A percentile compares a stretch with the other conserved stretches of the same genome.
Conservation (phyloP, 2,888 invertebrate species). For the Ceriagrion tenellum region DNA sequence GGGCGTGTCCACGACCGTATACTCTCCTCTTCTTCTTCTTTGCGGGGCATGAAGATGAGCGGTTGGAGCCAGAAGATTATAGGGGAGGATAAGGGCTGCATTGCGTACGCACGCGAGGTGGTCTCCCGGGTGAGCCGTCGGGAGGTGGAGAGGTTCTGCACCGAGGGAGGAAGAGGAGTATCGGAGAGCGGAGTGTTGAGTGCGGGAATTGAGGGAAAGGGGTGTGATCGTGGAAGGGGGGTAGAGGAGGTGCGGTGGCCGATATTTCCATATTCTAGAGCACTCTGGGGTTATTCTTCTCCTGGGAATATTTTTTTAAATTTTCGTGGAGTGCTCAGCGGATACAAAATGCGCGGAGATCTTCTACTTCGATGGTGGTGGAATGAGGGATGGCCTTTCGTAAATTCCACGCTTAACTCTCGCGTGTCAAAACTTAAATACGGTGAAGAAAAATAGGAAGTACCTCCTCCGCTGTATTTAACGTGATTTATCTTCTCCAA, state of each 20-base stretch:
- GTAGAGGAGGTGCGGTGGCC: neutral
- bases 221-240: neutral
- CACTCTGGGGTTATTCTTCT: neutral
- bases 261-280: neutral
- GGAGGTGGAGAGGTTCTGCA: neutral
- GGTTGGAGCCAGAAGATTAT: slow-evolving; percentile 24
- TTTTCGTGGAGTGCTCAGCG: neutral
- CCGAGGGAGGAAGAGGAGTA: neutral
- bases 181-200: neutral
- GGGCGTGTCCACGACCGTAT: neutral
- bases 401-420: neutral
- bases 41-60: slow-evolving; percentile 48
- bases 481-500: neutral
- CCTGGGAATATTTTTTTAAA: neutral
- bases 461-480: neutral
- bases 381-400: neutral
- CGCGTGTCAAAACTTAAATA: neutral
- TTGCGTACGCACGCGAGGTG: neutral
- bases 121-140: neutral
- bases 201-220: neutral
- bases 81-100: slow-evolving; percentile 28
- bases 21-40: neutral
- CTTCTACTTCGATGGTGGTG: neutral
- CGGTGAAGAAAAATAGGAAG: neutral
- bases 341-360: neutral